Evolutionary conservation across 2,888 invertebrate genomes (phyloP).

Genomic region (Apocheima hispidaria): DNA sequence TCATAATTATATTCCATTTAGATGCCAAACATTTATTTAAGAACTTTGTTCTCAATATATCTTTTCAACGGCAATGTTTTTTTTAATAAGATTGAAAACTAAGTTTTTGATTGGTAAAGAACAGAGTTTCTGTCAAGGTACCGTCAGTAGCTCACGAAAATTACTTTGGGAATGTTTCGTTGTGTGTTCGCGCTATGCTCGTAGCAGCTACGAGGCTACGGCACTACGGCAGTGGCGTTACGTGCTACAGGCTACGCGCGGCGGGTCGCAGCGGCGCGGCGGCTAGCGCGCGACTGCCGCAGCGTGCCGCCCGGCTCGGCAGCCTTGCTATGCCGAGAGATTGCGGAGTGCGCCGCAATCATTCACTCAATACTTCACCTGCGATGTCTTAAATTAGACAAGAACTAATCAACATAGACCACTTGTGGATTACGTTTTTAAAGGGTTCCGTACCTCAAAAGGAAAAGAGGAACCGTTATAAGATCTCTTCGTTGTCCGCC

Average conservation of each 20-base stretch:
- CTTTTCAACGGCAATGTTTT: not conserved
- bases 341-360: constrained; percentile 62
- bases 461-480: too few relatives aligned
- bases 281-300: constrained; percentile 62
- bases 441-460: too few relatives aligned
- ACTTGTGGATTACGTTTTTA: too few relatives aligned
- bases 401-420: not conserved
- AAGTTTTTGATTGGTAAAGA: not conserved
- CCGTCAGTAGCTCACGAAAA: constrained; percentile 37
- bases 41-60: not conserved
- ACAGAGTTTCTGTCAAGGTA: not conserved
- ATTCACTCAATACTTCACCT: constrained; percentile 81
- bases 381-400: constrained; percentile 63
- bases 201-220: constrained; percentile 41
- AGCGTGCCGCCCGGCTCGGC: constrained; percentile 41
- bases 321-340: constrained; percentile 33
- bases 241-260: constrained; percentile 51
- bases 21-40: constrained; percentile 13
- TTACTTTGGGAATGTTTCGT: constrained; percentile 36
- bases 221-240: constrained; percentile 52
- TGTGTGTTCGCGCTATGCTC: constrained; percentile 48
- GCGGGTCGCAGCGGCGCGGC: constrained; percentile 57
- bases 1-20: constrained; percentile 13
- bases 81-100: too few relatives aligned
- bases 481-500: too few relatives aligned